Conservation (phyloP, 1,140 invertebrate genomes). For the Brevipalpus yothersi region DNA sequence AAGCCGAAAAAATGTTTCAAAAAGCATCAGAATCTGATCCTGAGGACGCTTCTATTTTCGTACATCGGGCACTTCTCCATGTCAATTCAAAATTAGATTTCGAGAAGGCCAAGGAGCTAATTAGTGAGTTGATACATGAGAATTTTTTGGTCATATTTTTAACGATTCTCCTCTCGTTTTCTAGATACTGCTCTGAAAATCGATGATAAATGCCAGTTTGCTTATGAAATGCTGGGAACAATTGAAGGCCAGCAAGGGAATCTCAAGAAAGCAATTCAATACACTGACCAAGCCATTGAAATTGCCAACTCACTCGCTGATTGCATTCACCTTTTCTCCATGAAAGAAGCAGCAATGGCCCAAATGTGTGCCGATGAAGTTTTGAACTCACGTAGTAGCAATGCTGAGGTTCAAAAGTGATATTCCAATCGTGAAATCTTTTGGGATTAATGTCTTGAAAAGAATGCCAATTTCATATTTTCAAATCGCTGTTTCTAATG, state of each 20-base stretch:
- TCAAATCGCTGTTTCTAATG: too few species aligned
- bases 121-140: slow-evolving; percentile 18
- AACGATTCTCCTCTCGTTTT: slow-evolving; percentile 1
- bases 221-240: slow-evolving; percentile 75
- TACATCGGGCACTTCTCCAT: slow-evolving; percentile 54
- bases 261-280: slow-evolving; percentile 45
- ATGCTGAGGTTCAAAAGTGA: too few species aligned
- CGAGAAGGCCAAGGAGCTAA: slow-evolving; percentile 44
- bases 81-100: slow-evolving; percentile 55
- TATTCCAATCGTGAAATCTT: too few species aligned
- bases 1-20: slow-evolving; percentile 52
- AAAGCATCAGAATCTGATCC: slow-evolving; percentile 57
- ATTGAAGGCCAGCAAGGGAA: slow-evolving; percentile 78
- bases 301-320: slow-evolving; percentile 58
- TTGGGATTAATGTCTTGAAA: too few species aligned
- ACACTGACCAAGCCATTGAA: slow-evolving; percentile 68
- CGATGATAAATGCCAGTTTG: slow-evolving; percentile 77
- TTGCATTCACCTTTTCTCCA: slow-evolving; percentile 57
- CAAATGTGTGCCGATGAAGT: slow-evolving; percentile 47
- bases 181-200: slow-evolving; percentile 48
- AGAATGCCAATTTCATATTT: too few species aligned
- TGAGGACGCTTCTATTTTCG: slow-evolving; percentile 54
- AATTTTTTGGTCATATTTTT: not conserved
- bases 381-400: too few species aligned
- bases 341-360: slow-evolving; percentile 57